phyloP scores from a whole-genome alignment of 2,797 vertebrate genomes.

The Xyrichtys novacula region DNA sequence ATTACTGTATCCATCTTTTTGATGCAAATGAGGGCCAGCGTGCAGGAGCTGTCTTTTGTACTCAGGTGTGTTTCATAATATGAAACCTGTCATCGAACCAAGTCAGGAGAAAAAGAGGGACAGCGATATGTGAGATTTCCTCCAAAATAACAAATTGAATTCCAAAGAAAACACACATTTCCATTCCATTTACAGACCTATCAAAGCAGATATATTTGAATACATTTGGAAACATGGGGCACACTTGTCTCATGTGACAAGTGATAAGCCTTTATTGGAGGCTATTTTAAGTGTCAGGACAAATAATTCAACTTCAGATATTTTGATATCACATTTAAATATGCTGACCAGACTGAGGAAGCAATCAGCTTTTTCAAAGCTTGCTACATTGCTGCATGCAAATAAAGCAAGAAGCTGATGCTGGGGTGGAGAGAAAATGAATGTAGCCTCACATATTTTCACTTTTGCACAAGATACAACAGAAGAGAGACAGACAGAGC shows the following conservation, averaged over 20 bases:
- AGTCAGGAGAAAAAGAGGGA: constrained; percentile 37
- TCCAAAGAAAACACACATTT: constrained; percentile 62
- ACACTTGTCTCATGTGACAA: constrained; percentile 66
- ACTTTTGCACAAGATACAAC: constrained; percentile 33
- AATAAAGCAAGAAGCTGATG: constrained; percentile 29
- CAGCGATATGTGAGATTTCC: constrained; percentile 55
- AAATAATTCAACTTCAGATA: constrained; percentile 59
- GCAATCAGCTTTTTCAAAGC: constrained; percentile 66
- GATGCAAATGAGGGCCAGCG: constrained; percentile 69
- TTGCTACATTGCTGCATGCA: constrained; percentile 20
- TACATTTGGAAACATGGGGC: constrained; percentile 56
- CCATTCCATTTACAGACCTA: constrained; percentile 71
- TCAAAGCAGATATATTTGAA: constrained; percentile 69
- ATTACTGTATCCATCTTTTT: constrained; percentile 54
- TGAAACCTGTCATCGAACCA: constrained; percentile 64
- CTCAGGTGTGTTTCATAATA: constrained; percentile 63
- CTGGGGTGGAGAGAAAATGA: constrained; percentile 43
- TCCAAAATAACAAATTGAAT: constrained; percentile 59
- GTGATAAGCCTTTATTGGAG: constrained; percentile 64
- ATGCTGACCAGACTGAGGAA: constrained; percentile 20
- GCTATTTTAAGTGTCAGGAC: constrained; percentile 63
- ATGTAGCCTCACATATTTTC: constrained; percentile 45
- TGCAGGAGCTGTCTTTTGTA: too few species aligned
- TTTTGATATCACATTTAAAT: constrained; percentile 66
- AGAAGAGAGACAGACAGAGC: constrained; percentile 27